phyloP scores from a whole-genome alignment of 2,113 vertebrate genomes.

The Trogon melanurus region DNA sequence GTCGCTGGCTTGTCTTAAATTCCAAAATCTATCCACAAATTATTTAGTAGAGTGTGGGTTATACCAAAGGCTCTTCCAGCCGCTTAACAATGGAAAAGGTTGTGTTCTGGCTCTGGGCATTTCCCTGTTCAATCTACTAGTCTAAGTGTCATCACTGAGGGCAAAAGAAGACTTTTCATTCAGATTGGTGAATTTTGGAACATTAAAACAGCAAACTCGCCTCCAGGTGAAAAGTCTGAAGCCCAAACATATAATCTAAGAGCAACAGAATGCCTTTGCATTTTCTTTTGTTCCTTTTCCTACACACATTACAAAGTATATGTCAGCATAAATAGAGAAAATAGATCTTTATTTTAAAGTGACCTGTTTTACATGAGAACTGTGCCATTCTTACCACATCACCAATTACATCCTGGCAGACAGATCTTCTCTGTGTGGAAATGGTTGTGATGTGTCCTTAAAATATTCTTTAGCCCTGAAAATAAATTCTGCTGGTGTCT shows the following conservation, averaged over 20 bases:
- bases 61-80: neutral
- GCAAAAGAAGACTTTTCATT: neutral
- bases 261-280: neutral
- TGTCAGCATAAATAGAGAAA: neutral
- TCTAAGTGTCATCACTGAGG: neutral
- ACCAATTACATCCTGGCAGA: neutral
- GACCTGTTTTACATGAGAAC: neutral
- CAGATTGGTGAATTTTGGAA: neutral
- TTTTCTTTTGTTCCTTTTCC: neutral
- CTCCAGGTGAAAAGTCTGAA: neutral
- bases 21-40: neutral
- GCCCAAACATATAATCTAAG: neutral
- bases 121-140: neutral
- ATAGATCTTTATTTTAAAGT: neutral
- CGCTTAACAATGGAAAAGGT: neutral
- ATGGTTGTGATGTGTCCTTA: neutral
- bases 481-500: slow-evolving; percentile 52
- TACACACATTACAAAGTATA: neutral
- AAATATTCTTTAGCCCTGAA: slow-evolving; percentile 56
- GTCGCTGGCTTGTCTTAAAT: neutral
- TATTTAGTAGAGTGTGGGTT: neutral
- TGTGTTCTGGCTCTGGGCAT: neutral
- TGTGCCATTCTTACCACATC: neutral
- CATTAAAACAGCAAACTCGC: neutral
- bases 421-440: neutral